Conservation (phyloP, 2,797 vertebrate genomes). For the Sebastes kiyomatsui region DNA sequence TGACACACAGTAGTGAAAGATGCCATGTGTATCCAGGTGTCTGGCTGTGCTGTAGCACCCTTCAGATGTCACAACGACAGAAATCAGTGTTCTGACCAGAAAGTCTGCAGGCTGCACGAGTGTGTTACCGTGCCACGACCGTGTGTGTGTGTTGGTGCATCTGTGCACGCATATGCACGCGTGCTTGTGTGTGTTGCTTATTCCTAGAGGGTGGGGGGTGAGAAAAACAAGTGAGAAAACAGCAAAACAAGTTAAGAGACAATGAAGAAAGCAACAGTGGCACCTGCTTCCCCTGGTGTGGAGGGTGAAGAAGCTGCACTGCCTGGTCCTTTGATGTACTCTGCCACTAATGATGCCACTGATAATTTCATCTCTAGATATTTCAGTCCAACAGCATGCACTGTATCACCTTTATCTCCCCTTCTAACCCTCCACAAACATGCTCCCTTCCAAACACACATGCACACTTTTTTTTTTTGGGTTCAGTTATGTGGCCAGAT, state of each 20-base stretch:
- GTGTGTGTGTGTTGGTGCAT: constrained; percentile 35
- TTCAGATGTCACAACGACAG: constrained; percentile 81
- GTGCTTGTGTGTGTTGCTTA: constrained; percentile 42
- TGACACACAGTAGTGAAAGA: constrained; percentile 69
- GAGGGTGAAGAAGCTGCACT: constrained; percentile 44
- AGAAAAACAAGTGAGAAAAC: constrained; percentile 78
- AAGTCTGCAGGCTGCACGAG: constrained; percentile 65
- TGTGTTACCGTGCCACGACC: constrained; percentile 30
- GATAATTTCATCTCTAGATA: constrained; percentile 80
- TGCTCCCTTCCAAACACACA: constrained; percentile 54
- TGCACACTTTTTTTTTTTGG: constrained; percentile 59
- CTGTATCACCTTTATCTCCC: constrained; percentile 53
- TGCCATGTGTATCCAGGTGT: constrained; percentile 85
- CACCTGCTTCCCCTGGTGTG: constrained; percentile 75
- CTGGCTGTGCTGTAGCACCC: constrained; percentile 76
- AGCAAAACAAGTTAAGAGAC: constrained; percentile 76
- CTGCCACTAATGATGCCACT: constrained; percentile 32
- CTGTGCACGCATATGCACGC: constrained; percentile 44
- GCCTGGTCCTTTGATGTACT: constrained; percentile 36
- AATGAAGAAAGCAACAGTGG: constrained; percentile 76
- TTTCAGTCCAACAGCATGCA: constrained; percentile 81
- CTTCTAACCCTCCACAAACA: constrained; percentile 52
- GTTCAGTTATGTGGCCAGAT: constrained; percentile 92
- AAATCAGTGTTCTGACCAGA: constrained; percentile 79
- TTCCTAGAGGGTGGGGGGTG: constrained; percentile 77